Conservation (phyloP, 2,888 invertebrate species). For the Tachina fera region DNA sequence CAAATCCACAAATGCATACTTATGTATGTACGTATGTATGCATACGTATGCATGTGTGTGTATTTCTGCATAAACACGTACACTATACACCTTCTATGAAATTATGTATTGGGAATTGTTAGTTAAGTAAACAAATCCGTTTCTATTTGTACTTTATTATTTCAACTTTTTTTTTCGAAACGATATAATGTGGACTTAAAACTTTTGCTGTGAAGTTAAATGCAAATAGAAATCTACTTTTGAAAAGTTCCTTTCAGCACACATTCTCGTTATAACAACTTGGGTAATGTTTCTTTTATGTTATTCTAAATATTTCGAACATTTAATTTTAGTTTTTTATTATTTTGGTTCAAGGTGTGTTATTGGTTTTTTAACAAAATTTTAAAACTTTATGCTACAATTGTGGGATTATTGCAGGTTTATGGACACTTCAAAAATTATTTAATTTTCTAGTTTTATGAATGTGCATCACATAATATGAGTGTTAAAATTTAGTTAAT, state of each 20-base stretch:
- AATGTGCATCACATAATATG: not conserved
- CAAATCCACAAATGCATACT: not conserved
- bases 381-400: conserved; percentile 25
- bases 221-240: conserved; percentile 36
- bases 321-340: conserved; percentile 26
- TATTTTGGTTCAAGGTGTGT: conserved; percentile 11
- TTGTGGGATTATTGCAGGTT: conserved; percentile 45
- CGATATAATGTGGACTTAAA: conserved; percentile 37
- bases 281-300: conserved; percentile 7
- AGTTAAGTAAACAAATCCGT: conserved; percentile 48
- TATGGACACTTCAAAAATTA: conserved; percentile 36
- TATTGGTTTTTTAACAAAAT: conserved; percentile 20
- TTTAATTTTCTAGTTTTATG: not conserved
- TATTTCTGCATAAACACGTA: not conserved
- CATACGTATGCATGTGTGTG: not conserved
- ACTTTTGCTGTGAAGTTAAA: conserved; percentile 20
- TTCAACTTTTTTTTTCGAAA: not conserved
- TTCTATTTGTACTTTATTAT: conserved; percentile 21
- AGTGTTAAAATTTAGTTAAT: too few species aligned
- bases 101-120: conserved; percentile 33
- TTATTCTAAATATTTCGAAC: conserved; percentile 13
- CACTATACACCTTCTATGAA: not conserved
- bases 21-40: not conserved
- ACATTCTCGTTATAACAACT: conserved; percentile 31
- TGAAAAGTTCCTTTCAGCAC: conserved; percentile 23